Conservation (phyloP, 2,888 invertebrate genomes). For the Tetragonisca angustula region DNA sequence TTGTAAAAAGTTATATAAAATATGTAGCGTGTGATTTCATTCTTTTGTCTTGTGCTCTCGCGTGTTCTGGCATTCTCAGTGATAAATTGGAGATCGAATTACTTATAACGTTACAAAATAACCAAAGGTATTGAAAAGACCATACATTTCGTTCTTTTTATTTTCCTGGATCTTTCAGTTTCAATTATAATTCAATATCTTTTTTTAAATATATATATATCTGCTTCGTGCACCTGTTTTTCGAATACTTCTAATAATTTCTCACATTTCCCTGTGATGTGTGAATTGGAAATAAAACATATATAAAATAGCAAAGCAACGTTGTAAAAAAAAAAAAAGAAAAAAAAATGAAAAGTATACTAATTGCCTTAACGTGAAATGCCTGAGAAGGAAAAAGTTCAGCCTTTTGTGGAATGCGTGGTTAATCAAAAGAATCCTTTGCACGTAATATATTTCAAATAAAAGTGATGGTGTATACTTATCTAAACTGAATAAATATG, state of each 20-base stretch:
- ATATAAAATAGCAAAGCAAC: slow-evolving; percentile 42
- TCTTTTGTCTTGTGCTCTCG: slow-evolving; percentile 36
- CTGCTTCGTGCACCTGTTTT: slow-evolving; percentile 18
- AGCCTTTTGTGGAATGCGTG: slow-evolving; percentile 39
- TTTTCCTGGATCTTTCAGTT: slow-evolving; percentile 44
- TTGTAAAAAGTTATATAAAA: slow-evolving; percentile 55
- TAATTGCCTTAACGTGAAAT: slow-evolving; percentile 68
- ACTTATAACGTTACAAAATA: slow-evolving; percentile 30
- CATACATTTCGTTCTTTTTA: slow-evolving; percentile 16
- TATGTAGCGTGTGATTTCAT: slow-evolving; percentile 62
- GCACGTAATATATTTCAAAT: slow-evolving; percentile 40
- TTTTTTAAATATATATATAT: not conserved
- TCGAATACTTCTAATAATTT: slow-evolving; percentile 23
- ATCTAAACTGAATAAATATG: slow-evolving; percentile 61
- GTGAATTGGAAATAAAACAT: slow-evolving; percentile 43
- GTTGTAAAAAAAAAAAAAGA: slow-evolving; percentile 17
- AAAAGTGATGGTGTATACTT: slow-evolving; percentile 56
- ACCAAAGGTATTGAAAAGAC: slow-evolving; percentile 35
- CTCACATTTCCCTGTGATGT: slow-evolving; percentile 29
- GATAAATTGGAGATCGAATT: slow-evolving; percentile 28
- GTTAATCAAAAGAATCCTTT: slow-evolving; percentile 50
- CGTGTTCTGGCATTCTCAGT: slow-evolving; percentile 29
- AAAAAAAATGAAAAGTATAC: slow-evolving; percentile 28
- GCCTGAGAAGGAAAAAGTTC: slow-evolving; percentile 44
- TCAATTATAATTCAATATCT: slow-evolving; percentile 3